Conservation (phyloP, 2,888 invertebrate genomes). For the Deroplatys truncata region DNA sequence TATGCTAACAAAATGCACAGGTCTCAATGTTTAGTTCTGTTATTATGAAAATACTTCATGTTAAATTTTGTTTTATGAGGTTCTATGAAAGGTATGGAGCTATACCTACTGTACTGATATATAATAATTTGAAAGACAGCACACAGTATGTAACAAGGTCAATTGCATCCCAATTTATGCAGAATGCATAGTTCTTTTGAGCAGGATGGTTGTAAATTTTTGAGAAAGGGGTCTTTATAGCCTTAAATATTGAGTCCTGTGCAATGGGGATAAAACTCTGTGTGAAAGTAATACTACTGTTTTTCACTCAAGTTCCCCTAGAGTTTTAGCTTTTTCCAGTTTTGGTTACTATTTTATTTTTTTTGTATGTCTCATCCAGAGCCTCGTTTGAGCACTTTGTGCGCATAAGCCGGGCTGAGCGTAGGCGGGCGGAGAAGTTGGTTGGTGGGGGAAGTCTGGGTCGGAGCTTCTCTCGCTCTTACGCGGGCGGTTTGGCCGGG, state of each 20-base stretch:
- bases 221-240: too few species aligned
- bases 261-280: background rate
- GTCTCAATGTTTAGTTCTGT: background rate
- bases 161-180: too few species aligned
- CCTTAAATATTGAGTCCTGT: background rate
- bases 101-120: too few species aligned
- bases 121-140: too few species aligned
- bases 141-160: too few species aligned
- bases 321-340: conserved; percentile 1
- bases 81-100: too few species aligned
- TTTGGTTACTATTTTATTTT: conserved; percentile 7
- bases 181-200: too few species aligned
- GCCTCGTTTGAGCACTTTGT: conserved; percentile 51
- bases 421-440: conserved; percentile 53
- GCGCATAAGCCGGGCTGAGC: conserved; percentile 47
- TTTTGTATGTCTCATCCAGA: conserved; percentile 36
- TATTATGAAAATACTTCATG: background rate
- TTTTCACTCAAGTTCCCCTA: background rate
- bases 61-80: background rate
- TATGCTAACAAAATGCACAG: background rate
- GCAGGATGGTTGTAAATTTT: too few species aligned
- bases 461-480: conserved; percentile 60
- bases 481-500: conserved; percentile 52
- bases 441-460: conserved; percentile 62
- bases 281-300: background rate